Conservation (phyloP, 2,113 vertebrate species). For the Neogale vison region DNA sequence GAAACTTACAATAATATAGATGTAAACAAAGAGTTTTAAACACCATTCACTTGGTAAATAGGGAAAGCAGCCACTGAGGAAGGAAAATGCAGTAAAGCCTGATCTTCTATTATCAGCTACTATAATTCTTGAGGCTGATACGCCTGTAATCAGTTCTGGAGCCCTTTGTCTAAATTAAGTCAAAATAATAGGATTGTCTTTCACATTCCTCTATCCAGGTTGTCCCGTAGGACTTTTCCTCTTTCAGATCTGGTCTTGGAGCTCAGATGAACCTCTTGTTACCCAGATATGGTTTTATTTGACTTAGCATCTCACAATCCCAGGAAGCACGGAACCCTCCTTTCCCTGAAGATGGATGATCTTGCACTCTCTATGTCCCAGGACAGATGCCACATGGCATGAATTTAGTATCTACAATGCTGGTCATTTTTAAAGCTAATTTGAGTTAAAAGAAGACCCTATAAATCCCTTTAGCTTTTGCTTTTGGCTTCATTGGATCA, state of each 20-base stretch:
- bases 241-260: neutral
- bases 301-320: neutral
- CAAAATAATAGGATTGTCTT: neutral
- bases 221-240: neutral
- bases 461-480: neutral
- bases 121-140: neutral
- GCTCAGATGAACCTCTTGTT: neutral
- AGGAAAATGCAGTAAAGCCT: neutral
- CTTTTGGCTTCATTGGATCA: neutral
- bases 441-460: neutral
- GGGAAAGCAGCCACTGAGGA: neutral
- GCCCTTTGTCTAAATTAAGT: neutral
- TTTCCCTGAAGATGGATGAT: neutral
- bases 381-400: neutral
- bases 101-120: neutral
- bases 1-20: neutral
- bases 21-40: neutral
- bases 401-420: neutral
- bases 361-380: neutral
- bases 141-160: neutral
- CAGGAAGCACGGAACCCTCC: neutral
- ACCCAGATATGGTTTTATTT: neutral
- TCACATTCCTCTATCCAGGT: neutral
- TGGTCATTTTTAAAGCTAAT: constrained; percentile 7
- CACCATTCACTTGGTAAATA: neutral